Evolutionary conservation across 2,113 vertebrate species (phyloP).

Genomic region (Octodon degus): DNA sequence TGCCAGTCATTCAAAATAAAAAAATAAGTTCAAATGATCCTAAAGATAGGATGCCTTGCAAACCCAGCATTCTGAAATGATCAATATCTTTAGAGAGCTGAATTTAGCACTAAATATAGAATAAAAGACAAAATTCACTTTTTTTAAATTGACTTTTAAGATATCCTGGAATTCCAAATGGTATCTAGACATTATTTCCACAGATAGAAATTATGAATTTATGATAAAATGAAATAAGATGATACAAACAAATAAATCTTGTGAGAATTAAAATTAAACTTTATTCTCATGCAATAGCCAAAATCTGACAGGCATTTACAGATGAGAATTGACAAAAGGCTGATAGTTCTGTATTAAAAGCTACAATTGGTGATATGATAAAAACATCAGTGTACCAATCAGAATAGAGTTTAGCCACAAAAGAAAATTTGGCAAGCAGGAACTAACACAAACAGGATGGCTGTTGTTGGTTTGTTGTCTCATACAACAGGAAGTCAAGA

Average conservation of each 20-base stretch:
- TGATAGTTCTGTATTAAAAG: background rate
- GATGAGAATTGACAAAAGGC: background rate
- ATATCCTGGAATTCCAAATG: background rate
- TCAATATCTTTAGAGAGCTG: background rate
- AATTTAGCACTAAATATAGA: background rate
- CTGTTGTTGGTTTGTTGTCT: background rate
- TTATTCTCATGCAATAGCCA: background rate
- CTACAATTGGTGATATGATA: background rate
- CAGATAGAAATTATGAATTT: background rate
- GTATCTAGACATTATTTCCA: background rate
- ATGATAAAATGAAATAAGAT: slow-evolving; percentile 21
- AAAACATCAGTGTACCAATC: background rate
- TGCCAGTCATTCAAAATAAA: background rate
- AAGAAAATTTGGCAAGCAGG: background rate
- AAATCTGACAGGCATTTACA: background rate
- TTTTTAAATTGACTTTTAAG: background rate
- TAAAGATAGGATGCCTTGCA: background rate
- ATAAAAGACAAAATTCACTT: background rate
- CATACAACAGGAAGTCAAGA: background rate
- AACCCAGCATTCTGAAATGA: background rate
- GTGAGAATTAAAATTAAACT: slow-evolving; percentile 4
- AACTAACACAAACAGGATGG: background rate
- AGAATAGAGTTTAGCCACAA: background rate
- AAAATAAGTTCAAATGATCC: background rate
- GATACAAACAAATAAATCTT: background rate